phyloP scores from a whole-genome alignment of 2,113 vertebrate genomes.

The Megaceryle maxima region DNA sequence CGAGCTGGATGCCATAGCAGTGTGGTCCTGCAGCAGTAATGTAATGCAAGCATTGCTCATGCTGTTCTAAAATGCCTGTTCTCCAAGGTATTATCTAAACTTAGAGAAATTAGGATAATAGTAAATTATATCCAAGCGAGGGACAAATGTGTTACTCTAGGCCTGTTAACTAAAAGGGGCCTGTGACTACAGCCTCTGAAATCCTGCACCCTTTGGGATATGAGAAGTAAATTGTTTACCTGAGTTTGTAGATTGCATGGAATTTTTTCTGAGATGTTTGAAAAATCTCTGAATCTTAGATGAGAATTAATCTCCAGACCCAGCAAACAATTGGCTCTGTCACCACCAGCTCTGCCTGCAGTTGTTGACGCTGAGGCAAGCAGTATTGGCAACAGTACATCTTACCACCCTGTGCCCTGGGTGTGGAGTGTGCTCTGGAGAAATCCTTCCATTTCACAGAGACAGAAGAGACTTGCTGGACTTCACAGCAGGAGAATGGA shows the following conservation, averaged over 20 bases:
- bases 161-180: background rate
- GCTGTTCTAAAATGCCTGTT: background rate
- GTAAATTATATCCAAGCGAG: background rate
- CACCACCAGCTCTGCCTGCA: background rate
- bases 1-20: accelerated
- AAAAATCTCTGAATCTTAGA: background rate
- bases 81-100: background rate
- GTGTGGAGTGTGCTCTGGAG: background rate
- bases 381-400: background rate
- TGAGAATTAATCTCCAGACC: background rate
- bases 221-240: background rate
- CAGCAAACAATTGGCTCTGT: background rate
- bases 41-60: background rate
- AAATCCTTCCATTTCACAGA: background rate
- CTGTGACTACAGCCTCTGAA: background rate
- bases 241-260: background rate
- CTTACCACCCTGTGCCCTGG: accelerated
- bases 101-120: background rate
- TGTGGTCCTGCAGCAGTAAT: background rate
- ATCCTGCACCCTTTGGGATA: background rate
- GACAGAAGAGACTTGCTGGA: background rate
- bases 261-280: background rate
- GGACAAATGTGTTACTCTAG: background rate
- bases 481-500: background rate
- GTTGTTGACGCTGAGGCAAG: accelerated